A percentile compares a stretch with the other conserved stretches of the same genome.
Evolutionary conservation across 2,113 vertebrate genomes (phyloP).

Genomic region (Campylorhamphus procurvoides): DNA sequence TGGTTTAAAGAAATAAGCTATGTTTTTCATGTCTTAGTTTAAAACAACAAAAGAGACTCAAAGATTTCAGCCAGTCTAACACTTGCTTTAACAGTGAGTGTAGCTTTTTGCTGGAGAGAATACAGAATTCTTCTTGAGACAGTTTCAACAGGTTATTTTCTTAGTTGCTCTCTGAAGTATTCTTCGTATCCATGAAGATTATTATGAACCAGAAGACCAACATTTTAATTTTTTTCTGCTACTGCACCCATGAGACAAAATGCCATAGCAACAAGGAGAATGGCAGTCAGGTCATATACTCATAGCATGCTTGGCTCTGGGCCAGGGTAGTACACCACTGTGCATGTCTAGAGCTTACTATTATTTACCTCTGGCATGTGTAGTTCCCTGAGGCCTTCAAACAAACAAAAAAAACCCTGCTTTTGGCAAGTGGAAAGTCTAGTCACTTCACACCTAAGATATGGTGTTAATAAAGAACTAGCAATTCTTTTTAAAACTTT

Average conservation of each 20-base stretch:
- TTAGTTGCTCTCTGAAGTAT: background rate
- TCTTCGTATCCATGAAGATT: background rate
- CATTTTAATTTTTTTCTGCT: background rate
- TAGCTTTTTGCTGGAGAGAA: background rate
- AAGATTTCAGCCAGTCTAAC: background rate
- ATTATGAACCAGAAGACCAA: background rate
- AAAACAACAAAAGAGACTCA: background rate
- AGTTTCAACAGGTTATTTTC: slow-evolving; percentile 36
- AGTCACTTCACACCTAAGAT: slow-evolving; percentile 40
- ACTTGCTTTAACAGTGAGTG: background rate
- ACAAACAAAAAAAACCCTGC: background rate
- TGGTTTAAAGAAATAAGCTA: background rate
- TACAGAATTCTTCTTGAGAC: slow-evolving; percentile 1
- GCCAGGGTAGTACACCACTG: background rate
- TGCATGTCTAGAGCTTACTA: background rate
- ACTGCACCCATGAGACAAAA: background rate
- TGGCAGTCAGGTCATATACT: background rate
- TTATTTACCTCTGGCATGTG: background rate
- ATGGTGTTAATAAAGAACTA: slow-evolving; percentile 41
- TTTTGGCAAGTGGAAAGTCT: slow-evolving; percentile 18
- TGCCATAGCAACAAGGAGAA: slow-evolving; percentile 9
- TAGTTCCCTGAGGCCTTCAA: background rate
- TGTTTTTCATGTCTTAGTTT: background rate
- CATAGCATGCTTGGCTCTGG: background rate
- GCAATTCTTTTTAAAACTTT: slow-evolving; percentile 54